Conservation (phyloP, 2,888 invertebrate genomes). For the Athripsodes cinereus region DNA sequence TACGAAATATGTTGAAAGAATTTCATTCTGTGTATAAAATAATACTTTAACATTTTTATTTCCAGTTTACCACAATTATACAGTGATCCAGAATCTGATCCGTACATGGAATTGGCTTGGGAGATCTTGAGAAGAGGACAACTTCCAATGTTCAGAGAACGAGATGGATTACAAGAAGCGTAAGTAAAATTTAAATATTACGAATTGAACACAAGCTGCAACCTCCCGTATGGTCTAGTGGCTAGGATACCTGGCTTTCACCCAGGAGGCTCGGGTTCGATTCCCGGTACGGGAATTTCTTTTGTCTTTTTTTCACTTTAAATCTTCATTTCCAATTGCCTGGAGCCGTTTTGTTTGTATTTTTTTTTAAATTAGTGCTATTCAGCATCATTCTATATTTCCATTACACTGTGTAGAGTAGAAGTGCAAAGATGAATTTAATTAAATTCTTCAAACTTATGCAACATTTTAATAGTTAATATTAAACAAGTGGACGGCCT, state of each 20-base stretch:
- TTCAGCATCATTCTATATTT: too few species aligned
- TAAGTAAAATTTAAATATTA: conserved; percentile 41
- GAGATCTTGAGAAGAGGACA: conserved; percentile 44
- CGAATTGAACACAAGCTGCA: background rate
- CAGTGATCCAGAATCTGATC: conserved; percentile 53
- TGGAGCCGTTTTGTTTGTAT: too few species aligned
- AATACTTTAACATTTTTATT: too few species aligned
- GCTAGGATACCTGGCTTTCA: conserved; percentile 69
- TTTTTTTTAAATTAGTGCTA: too few species aligned
- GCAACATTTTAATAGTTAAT: too few species aligned
- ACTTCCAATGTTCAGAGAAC: conserved; percentile 67
- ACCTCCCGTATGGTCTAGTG: conserved; percentile 55
- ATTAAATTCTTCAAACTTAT: too few species aligned
- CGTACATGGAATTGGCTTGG: conserved; percentile 73
- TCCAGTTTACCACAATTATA: conserved; percentile 46
- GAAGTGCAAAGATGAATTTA: too few species aligned
- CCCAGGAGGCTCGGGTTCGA: conserved; percentile 71
- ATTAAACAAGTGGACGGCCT: too few species aligned
- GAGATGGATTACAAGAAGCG: conserved; percentile 73
- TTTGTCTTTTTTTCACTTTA: conserved; percentile 6
- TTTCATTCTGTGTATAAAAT: too few species aligned
- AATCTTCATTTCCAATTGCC: too few species aligned
- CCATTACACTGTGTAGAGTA: too few species aligned
- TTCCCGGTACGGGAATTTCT: conserved; percentile 52
- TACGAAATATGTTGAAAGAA: background rate